A percentile compares a stretch with the other conserved stretches of the same genome.
phyloP scores from a whole-genome alignment of 2,113 vertebrate species.

The Saimiri boliviensis region DNA sequence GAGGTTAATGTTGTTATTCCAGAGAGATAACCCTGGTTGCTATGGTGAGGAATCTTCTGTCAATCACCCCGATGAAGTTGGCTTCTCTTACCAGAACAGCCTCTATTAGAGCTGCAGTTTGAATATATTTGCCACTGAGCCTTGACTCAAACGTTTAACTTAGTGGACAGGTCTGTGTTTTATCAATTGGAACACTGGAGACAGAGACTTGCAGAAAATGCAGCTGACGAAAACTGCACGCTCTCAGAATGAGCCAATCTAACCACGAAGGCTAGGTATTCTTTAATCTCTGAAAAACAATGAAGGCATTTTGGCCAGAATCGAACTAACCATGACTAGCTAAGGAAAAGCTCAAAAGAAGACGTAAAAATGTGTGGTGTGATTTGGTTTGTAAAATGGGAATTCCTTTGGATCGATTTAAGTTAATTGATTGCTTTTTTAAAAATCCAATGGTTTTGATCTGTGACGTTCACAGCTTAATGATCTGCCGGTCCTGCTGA shows the following conservation, averaged over 20 bases:
- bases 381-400: not conserved
- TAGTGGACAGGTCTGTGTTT: constrained; percentile 64
- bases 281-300: constrained; percentile 16
- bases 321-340: not conserved
- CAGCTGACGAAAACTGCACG: not conserved
- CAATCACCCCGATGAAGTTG: constrained; percentile 80
- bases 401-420: constrained; percentile 56
- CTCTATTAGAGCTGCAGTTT: constrained; percentile 50
- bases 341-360: not conserved
- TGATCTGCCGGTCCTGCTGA: constrained; percentile 78
- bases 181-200: constrained; percentile 11
- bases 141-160: constrained; percentile 67
- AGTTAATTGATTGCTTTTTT: constrained; percentile 53
- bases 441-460: constrained; percentile 73
- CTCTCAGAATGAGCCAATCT: not conserved
- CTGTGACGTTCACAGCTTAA: constrained; percentile 74
- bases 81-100: constrained; percentile 56
- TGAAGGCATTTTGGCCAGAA: not conserved
- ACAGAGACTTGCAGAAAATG: not conserved
- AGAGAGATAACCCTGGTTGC: constrained; percentile 82
- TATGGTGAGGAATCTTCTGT: constrained; percentile 82
- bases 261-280: not conserved
- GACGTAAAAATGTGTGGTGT: not conserved
- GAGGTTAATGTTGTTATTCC: constrained; percentile 83
- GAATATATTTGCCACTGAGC: constrained; percentile 75